Percentiles rank a stretch among this genome's conserved stretches.
These are phyloP conservation scores for Tylochromis polylepis DNA, from an alignment of 2,113 vertebrate genomes.

Conservation along the genomic window DNA sequence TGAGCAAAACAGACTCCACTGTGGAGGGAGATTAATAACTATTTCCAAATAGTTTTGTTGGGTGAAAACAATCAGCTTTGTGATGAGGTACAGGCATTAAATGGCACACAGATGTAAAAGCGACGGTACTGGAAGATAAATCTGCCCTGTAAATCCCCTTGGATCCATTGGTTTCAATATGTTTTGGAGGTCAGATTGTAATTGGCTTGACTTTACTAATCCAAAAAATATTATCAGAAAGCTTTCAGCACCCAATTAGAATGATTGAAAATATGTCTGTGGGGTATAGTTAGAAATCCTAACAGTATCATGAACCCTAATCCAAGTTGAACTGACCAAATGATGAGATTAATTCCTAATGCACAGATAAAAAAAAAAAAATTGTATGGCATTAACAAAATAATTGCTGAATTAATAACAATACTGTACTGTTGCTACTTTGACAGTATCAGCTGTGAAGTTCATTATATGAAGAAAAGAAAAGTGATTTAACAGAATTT, in stretches of 20 bases:
- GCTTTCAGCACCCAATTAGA: slow-evolving; percentile 9
- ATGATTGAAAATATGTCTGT: not conserved
- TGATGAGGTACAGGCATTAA: slow-evolving; percentile 40
- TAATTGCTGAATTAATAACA: not conserved
- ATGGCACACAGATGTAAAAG: slow-evolving; percentile 64
- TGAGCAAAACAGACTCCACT: slow-evolving; percentile 62
- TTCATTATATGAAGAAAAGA: not conserved
- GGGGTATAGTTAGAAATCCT: not conserved
- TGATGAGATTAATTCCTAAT: not conserved
- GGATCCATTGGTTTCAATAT: slow-evolving; percentile 44
- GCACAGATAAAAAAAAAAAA: not conserved
- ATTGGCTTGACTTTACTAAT: slow-evolving; percentile 63
- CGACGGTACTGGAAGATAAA: slow-evolving; percentile 38
- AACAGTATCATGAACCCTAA: slow-evolving; percentile 15
- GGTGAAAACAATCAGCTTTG: slow-evolving; percentile 65
- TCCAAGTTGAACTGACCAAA: not conserved
- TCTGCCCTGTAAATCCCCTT: slow-evolving; percentile 34
- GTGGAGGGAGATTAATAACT: slow-evolving; percentile 53
- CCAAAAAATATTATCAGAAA: slow-evolving; percentile 1
- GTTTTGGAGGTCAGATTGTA: slow-evolving; percentile 25
- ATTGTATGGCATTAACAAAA: not conserved
- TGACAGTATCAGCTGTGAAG: not conserved
- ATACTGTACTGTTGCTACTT: not conserved
- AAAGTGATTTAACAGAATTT: not conserved
- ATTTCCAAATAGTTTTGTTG: slow-evolving; percentile 57